These are phyloP conservation scores for Lateolabrax maculatus DNA, from an alignment of 2,797 vertebrate genomes.

Conservation along the genomic window DNA sequence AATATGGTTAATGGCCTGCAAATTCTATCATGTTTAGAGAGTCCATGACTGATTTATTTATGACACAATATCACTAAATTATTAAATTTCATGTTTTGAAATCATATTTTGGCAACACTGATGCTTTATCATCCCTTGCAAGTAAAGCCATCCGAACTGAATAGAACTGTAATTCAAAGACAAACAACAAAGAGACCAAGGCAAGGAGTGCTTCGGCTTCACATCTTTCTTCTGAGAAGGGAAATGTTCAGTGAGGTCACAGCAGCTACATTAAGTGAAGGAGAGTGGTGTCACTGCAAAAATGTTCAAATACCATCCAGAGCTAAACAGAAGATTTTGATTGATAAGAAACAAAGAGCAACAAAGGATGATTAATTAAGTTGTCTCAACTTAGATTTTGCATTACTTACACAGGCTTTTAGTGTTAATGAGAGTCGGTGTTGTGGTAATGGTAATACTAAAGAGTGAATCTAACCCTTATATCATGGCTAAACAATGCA, in stretches of 20 bases:
- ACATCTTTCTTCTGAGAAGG: background rate
- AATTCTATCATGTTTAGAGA: background rate
- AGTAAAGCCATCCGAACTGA: background rate
- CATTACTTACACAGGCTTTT: background rate
- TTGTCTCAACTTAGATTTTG: background rate
- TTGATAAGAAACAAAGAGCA: background rate
- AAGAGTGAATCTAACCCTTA: background rate
- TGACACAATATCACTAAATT: background rate
- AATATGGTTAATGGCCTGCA: background rate
- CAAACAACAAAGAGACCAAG: background rate
- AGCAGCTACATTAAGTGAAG: no score
- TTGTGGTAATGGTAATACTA: constrained; percentile 14
- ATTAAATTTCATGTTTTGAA: background rate
- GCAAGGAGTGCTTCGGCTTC: background rate
- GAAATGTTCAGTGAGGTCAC: background rate
- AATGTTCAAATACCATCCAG: no score
- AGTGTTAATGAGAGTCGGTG: constrained; percentile 8
- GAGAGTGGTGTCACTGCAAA: no score
- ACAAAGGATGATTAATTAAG: background rate
- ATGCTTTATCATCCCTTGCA: background rate
- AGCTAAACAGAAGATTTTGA: background rate
- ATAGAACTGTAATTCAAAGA: background rate
- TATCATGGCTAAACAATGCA: background rate
- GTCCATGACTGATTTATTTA: background rate
- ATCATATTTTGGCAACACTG: background rate